These are phyloP conservation scores for Calliopsis andreniformis DNA, from an alignment of 1,140 invertebrate species.

Conservation along the genomic window DNA sequence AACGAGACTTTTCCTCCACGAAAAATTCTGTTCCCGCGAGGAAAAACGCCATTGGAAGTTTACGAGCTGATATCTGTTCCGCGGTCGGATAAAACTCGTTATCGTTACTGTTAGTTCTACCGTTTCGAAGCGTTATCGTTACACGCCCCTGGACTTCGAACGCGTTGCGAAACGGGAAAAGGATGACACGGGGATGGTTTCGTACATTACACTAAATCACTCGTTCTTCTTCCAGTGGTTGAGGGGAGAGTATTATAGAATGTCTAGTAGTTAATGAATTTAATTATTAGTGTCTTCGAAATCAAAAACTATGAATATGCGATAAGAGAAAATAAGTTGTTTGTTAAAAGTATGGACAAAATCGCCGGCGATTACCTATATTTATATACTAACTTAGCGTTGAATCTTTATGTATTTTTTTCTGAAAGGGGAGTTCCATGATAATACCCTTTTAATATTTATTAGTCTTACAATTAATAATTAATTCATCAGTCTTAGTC, in stretches of 20 bases:
- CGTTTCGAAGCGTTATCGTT: slow-evolving; percentile 17
- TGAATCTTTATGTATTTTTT: too few relatives aligned
- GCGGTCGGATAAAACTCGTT: slow-evolving; percentile 31
- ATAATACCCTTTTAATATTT: too few relatives aligned
- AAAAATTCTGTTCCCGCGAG: slow-evolving; percentile 17
- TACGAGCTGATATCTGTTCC: slow-evolving; percentile 35
- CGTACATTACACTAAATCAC: neutral
- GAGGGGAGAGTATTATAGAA: too few relatives aligned
- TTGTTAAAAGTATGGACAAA: too few relatives aligned
- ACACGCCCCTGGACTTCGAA: neutral
- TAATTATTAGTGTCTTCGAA: too few relatives aligned
- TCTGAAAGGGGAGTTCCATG: too few relatives aligned
- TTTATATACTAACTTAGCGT: too few relatives aligned
- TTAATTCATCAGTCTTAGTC: too few relatives aligned
- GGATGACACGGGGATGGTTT: neutral
- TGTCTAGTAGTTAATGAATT: neutral
- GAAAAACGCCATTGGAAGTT: slow-evolving; percentile 17
- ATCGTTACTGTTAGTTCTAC: slow-evolving; percentile 39
- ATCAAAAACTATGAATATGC: too few relatives aligned
- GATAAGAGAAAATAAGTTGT: too few relatives aligned
- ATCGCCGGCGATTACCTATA: too few relatives aligned
- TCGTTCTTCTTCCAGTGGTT: neutral
- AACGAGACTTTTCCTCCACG: slow-evolving; percentile 8
- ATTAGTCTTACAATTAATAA: too few relatives aligned
- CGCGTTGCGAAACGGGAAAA: slow-evolving; percentile 9